These are phyloP conservation scores for Procambarus clarkii DNA, from an alignment of 1,140 invertebrate genomes.

Conservation along the genomic window DNA sequence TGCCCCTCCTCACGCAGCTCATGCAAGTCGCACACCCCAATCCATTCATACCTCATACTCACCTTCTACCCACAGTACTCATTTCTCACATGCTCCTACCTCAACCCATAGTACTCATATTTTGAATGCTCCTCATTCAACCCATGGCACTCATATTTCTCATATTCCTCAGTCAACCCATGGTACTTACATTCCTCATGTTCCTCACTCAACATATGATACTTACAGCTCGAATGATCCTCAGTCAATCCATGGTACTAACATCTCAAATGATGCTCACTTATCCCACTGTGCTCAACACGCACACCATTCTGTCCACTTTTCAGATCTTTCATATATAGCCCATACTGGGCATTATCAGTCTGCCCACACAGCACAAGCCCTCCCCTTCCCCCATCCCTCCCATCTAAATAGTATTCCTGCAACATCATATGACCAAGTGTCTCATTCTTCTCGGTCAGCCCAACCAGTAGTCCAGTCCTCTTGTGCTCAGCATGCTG, in stretches of 20 bases:
- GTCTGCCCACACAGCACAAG: background rate
- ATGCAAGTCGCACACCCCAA: slow-evolving; percentile 72
- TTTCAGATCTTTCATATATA: slow-evolving; percentile 12
- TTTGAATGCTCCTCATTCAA: background rate
- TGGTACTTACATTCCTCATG: no score
- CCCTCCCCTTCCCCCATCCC: background rate
- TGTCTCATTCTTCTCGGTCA: background rate
- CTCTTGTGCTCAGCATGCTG: slow-evolving; percentile 24
- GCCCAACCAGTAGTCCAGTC: background rate
- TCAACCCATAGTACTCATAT: background rate
- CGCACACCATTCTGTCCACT: slow-evolving; percentile 32
- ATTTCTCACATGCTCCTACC: background rate
- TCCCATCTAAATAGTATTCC: background rate
- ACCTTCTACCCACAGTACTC: background rate
- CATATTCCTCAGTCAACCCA: background rate
- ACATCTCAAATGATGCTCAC: no score
- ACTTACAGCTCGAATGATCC: no score
- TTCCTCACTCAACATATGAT: no score
- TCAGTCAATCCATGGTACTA: no score
- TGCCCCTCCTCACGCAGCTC: background rate
- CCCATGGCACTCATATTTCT: background rate
- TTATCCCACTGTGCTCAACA: background rate
- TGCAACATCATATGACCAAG: background rate
- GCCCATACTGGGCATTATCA: background rate
- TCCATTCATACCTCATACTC: slow-evolving; percentile 71